Conservation (phyloP, 2,888 invertebrate species). For the Leucophenga montana region DNA sequence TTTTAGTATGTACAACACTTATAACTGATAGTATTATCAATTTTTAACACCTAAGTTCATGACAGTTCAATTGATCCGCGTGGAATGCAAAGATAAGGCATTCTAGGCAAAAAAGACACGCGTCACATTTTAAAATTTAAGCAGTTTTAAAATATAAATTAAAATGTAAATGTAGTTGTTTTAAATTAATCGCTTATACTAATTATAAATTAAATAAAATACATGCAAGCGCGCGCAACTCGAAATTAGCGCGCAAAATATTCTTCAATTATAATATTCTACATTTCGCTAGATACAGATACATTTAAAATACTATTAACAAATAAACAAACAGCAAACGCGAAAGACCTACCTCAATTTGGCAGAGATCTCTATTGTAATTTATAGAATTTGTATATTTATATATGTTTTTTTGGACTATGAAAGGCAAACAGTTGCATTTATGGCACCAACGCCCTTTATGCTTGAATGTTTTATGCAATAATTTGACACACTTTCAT, state of each 20-base stretch:
- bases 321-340: neutral
- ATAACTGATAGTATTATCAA: slow-evolving; percentile 52
- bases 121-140: neutral
- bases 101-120: too few relatives aligned
- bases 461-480: slow-evolving; percentile 29
- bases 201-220: too few relatives aligned
- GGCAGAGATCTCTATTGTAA: neutral
- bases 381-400: neutral
- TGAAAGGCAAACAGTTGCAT: too few relatives aligned
- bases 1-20: slow-evolving; percentile 25
- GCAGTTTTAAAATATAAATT: too few relatives aligned
- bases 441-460: slow-evolving; percentile 39
- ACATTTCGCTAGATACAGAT: too few relatives aligned
- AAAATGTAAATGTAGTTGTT: too few relatives aligned
- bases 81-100: neutral
- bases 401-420: neutral
- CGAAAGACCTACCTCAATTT: slow-evolving; percentile 48
- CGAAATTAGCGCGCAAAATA: slow-evolving; percentile 18
- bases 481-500: slow-evolving; percentile 45
- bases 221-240: too few relatives aligned
- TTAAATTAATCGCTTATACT: too few relatives aligned
- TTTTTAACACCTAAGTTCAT: slow-evolving; percentile 54
- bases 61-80: slow-evolving; percentile 45
- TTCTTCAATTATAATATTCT: too few relatives aligned
- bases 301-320: neutral